Base-by-base conservation (phyloP, 2,113 vertebrate species). In the Entomyzon cyanotis region DNA sequence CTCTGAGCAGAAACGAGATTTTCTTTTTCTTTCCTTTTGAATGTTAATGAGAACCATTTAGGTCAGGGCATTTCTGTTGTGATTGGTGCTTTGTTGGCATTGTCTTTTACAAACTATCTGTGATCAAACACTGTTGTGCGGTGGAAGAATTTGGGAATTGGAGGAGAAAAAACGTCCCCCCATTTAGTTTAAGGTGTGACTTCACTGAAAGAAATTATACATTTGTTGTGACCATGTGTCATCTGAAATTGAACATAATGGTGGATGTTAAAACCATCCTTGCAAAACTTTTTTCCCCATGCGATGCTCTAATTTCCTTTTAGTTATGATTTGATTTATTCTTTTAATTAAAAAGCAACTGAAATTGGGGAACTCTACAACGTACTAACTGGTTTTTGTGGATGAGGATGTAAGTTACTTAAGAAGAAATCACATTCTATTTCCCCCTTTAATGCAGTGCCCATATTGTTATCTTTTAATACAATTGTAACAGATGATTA, bases 321-420 rank as follows among this genome's bases (percentile, higher is more conserved):
- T 91, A 91, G 82, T 82, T 90, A 71, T 93, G 87, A 87, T 97
- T 90, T 74, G 93, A 92, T 96, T 97, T 93, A 95, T 96, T 96
- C 80, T 94, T 98, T 96, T 97, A 96, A 97, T 97, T 97, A 96
- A 97, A 97, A 97, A 97, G 88, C 94, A 95, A 91, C 93, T 96
- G 97, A 96, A 94, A 93, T 87, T 67, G 52, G 93, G 96, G 67
- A 95, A 85, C n/a, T 56, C 56, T 89, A 83, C 93, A 95, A 88
- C 84, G 84, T 96, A 62, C 94, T 96, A 95, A 97, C 92, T 95
- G 96, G 95, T 97, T 96, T 93, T 87, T 86, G 64, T 70, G 67
- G 74, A 70, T 77, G 69, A 50, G 5, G 5, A 24, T 92, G 47
- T 93, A 83, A 94, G 78, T 94, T 74, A 81, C 81, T 75, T 85